Conservation (phyloP, 2,113 vertebrate species). For the Ciconia boyciana region DNA sequence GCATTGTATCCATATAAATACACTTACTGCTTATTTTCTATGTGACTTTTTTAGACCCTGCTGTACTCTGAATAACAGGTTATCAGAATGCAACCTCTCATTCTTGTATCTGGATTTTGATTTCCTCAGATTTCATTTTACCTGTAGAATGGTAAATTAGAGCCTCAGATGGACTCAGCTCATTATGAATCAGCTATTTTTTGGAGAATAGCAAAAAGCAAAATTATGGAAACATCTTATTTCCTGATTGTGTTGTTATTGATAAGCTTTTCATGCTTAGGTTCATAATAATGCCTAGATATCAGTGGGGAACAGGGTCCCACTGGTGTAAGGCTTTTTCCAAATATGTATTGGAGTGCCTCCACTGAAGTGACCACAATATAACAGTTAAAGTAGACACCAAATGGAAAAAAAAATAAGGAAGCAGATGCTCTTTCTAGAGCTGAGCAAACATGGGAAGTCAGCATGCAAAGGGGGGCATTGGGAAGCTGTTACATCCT, state of each 20-base stretch:
- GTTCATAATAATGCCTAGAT: background rate
- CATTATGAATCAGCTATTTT: background rate
- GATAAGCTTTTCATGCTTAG: background rate
- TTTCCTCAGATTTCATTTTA: background rate
- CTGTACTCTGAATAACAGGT: background rate
- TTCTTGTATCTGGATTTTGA: background rate
- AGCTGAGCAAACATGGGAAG: background rate
- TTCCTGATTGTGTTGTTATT: background rate
- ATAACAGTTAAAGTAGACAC: background rate
- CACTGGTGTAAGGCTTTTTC: background rate
- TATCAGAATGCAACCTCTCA: background rate
- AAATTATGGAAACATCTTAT: background rate
- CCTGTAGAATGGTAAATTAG: background rate
- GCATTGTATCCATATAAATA: background rate
- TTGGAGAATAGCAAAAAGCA: rapidly evolving
- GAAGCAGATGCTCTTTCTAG: background rate
- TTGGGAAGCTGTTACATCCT: background rate
- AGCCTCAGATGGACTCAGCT: background rate
- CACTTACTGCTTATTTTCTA: background rate
- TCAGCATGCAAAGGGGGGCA: background rate
- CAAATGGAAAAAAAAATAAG: background rate
- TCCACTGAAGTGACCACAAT: background rate
- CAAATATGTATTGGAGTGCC: rapidly evolving
- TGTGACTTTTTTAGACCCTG: background rate
- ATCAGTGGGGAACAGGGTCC: background rate